Percentiles rank a stretch among this genome's conserved stretches.
phyloP scores from a whole-genome alignment of 1,140 invertebrate species.

The Rhopalosiphum maidis region DNA sequence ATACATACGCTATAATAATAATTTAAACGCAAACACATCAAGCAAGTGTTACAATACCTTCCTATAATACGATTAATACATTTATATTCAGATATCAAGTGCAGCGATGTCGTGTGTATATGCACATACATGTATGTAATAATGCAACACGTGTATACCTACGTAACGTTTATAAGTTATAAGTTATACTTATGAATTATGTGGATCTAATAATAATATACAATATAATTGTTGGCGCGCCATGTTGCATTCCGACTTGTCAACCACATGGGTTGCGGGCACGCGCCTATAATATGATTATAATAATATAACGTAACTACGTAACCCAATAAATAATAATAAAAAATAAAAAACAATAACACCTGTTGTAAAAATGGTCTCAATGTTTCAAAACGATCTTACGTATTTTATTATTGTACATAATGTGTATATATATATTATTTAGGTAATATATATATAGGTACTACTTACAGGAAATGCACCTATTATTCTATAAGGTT shows the following conservation, averaged over 20 bases:
- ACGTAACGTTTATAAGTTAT: neutral
- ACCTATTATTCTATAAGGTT: neutral
- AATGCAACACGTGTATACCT: neutral
- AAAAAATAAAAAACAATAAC: conserved; percentile 7
- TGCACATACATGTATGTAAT: neutral
- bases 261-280: neutral
- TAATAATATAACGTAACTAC: neutral
- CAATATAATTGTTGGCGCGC: neutral
- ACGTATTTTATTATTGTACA: neutral
- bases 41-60: neutral
- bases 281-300: neutral
- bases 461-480: neutral
- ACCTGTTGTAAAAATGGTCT: neutral
- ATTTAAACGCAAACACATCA: neutral
- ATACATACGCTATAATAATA: neutral
- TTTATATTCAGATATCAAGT: neutral
- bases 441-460: neutral
- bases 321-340: neutral
- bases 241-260: neutral
- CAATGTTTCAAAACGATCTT: neutral
- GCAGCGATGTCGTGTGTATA: neutral
- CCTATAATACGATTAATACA: neutral
- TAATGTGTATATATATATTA: neutral
- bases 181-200: neutral
- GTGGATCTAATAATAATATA: neutral